Conservation (phyloP, 2,888 invertebrate species). For the Andrena trimmerana region DNA sequence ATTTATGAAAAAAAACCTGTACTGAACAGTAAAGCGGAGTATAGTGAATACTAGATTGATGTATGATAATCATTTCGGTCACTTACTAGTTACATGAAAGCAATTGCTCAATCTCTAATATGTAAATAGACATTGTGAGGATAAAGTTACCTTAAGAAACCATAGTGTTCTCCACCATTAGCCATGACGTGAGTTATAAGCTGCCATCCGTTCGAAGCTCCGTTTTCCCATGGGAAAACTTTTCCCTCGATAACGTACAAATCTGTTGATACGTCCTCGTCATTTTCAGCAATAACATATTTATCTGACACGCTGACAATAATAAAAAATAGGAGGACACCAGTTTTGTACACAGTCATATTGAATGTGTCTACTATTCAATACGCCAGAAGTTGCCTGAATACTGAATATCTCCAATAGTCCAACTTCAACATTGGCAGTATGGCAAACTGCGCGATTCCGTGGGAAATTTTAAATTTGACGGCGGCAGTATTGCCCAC, state of each 20-base stretch:
- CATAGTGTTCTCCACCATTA: conserved; percentile 95
- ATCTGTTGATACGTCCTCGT: conserved; percentile 86
- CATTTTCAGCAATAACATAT: conserved; percentile 78
- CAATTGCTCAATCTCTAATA: not conserved
- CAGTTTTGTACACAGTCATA: conserved; percentile 39
- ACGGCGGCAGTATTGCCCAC: too few relatives aligned
- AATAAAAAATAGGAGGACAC: conserved; percentile 53
- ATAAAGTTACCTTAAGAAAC: conserved; percentile 89
- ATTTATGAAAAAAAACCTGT: too few relatives aligned
- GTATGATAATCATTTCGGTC: not conserved
- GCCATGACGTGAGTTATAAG: conserved; percentile 92
- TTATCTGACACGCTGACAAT: conserved; percentile 45
- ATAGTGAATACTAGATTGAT: not conserved
- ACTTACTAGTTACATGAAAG: not conserved
- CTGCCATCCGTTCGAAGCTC: conserved; percentile 89
- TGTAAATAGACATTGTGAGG: not conserved
- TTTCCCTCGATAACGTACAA: conserved; percentile 93
- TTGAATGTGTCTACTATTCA: conserved; percentile 7
- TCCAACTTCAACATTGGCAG: not conserved
- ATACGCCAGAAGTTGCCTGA: conserved; percentile 1
- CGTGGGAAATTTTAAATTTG: too few relatives aligned
- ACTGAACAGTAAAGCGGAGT: too few relatives aligned
- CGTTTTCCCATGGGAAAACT: conserved; percentile 91
- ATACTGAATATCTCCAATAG: not conserved
- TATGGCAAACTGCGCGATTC: not conserved